A percentile compares a stretch with the other conserved stretches of the same genome.
Evolutionary conservation across 2,888 invertebrate species (phyloP).

Genomic region (Erebia epiphron): DNA sequence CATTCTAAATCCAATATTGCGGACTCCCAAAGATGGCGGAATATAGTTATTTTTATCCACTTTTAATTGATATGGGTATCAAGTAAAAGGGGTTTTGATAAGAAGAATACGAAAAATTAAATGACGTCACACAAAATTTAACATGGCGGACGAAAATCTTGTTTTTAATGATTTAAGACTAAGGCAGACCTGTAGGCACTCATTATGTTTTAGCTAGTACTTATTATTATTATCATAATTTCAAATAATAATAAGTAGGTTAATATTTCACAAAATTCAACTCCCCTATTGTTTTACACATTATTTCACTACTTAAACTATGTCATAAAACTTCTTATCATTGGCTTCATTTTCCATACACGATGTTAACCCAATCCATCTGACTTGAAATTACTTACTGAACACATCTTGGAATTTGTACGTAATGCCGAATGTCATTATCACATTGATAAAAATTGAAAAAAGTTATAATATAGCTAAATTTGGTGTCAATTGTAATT

Average conservation of each 20-base stretch:
- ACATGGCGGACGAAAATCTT: too few species aligned
- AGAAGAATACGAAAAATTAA: too few species aligned
- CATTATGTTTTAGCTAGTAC: too few species aligned
- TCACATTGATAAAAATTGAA: constrained; percentile 6
- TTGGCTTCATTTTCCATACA: constrained; percentile 10
- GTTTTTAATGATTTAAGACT: too few species aligned
- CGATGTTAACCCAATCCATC: constrained; percentile 4
- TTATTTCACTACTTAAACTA: constrained; percentile 41
- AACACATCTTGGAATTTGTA: constrained; percentile 35
- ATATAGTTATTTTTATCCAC: too few species aligned
- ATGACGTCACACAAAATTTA: too few species aligned
- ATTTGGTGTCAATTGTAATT: neutral
- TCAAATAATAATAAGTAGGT: neutral
- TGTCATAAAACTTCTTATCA: constrained; percentile 19
- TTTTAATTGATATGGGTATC: too few species aligned
- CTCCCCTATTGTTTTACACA: constrained; percentile 27
- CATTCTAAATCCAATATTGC: too few species aligned
- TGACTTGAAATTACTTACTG: constrained; percentile 28
- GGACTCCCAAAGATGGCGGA: too few species aligned
- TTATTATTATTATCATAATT: too few species aligned
- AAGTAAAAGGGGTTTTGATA: too few species aligned
- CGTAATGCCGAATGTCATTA: constrained; percentile 12
- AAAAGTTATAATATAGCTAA: neutral
- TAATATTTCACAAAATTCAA: neutral
- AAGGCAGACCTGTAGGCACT: too few species aligned